Conservation (phyloP, 2,888 invertebrate genomes). For the Drosophila multiciliata region DNA sequence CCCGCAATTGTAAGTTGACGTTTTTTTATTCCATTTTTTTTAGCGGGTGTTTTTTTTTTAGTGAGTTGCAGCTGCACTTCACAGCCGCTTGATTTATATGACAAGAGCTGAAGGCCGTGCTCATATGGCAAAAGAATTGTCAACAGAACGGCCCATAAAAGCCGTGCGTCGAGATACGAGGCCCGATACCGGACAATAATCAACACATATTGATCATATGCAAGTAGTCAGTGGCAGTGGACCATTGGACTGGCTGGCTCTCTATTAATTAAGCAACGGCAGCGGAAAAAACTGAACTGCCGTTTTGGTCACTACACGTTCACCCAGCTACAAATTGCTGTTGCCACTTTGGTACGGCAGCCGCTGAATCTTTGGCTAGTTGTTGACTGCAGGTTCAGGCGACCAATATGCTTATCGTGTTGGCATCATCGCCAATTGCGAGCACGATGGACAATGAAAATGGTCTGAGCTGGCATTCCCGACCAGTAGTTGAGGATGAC, state of each 20-base stretch:
- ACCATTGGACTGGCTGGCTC: conserved; percentile 30
- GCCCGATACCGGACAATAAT: conserved; percentile 59
- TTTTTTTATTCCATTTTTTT: conserved; percentile 4
- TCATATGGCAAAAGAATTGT: conserved; percentile 75
- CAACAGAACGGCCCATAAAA: conserved; percentile 76
- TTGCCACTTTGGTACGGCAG: conserved; percentile 76
- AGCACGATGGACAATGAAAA: conserved; percentile 63
- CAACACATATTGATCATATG: conserved; percentile 79
- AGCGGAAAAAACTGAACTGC: conserved; percentile 60
- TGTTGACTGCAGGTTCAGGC: conserved; percentile 29
- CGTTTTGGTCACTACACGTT: conserved; percentile 79
- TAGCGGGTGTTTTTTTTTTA: conserved; percentile 9
- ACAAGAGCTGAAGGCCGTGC: conserved; percentile 74
- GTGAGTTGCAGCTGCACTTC: conserved; percentile 45
- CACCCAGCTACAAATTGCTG: conserved; percentile 77
- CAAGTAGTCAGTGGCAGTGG: conserved; percentile 55
- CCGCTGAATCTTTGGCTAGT: conserved; percentile 49
- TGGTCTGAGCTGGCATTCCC: conserved; percentile 61
- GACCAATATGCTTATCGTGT: conserved; percentile 74
- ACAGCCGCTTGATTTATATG: conserved; percentile 65
- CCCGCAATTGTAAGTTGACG: conserved; percentile 58
- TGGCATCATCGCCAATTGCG: conserved; percentile 50
- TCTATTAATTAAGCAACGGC: conserved; percentile 63
- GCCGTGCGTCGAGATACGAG: conserved; percentile 70
- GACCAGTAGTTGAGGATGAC: conserved; percentile 7